Evolutionary conservation across 2,888 invertebrate genomes (phyloP), one percentile per base, ranked within the genome.

Genomic region (Parnassius orleans): DNA sequence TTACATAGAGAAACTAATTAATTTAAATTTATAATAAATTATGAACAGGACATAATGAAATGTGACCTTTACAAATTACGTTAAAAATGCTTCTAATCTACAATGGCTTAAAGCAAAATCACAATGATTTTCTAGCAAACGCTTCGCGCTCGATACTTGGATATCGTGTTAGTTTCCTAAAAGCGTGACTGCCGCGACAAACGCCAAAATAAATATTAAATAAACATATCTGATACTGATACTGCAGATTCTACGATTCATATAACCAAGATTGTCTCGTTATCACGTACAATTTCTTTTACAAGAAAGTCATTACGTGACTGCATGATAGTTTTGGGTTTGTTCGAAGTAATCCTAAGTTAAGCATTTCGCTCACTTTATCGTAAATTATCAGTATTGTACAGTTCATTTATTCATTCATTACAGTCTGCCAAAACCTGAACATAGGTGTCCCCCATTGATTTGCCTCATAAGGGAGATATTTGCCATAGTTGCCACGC

Each of bases 271-370:
- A 41, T 44, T 56, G 54, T 55, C 65, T 64, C 51, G 56, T 64
- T 64, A 67, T 65, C 66, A 63, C 65, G 55, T 64, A 60, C 56
- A 66, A 60, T 66, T 68, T 65, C 50, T 65, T 67, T 65, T 65
- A 46, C 53, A 62, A 33, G 60, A 65, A 65, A 61, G 51, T 57
- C 59, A 51, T 47, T 57, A 67, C 62, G 63, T 60, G 61, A 67
- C 43, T 14, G 14, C 60, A 43, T 56, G 48, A 19, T 2, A 41
- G 14, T 42, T 19, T 42, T 50, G 11, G 41, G 47, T 53, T 59
- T 63, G 42, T n/a, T 42, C 42, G 10, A 12, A 2, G 52, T 47
- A 47, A 55, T 47, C 1, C 44, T 42, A 47, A 42, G 11, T 7
- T 47, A 56, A 41, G 41, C 42, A 19, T 51, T 19, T 43, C 47